Percentiles rank a stretch among this genome's conserved stretches.
phyloP scores from a whole-genome alignment of 2,797 vertebrate species.

The Melanogrammus aeglefinus region DNA sequence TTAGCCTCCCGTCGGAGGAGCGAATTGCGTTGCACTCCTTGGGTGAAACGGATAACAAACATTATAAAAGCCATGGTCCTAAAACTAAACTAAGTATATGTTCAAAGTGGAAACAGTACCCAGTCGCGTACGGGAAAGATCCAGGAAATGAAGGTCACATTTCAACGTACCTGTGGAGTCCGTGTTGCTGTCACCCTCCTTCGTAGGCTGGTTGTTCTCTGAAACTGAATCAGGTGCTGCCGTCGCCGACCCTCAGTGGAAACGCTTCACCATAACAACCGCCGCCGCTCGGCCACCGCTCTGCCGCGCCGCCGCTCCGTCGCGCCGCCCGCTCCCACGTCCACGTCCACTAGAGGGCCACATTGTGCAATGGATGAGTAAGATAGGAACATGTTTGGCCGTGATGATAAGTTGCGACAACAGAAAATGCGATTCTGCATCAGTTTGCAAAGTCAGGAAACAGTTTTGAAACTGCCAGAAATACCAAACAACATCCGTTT shows the following conservation, averaged over 20 bases:
- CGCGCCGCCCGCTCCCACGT: neutral
- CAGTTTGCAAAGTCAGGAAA: no score
- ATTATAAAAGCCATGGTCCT: no score
- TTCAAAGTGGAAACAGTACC: no score
- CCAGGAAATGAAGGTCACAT: neutral
- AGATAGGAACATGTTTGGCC: no score
- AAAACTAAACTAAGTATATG: no score
- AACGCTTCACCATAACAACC: constrained; percentile 79
- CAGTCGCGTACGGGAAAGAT: neutral
- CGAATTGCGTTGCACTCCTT: no score
- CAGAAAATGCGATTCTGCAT: no score
- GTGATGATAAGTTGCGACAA: no score
- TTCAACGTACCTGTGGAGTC: constrained; percentile 47
- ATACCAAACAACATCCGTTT: no score
- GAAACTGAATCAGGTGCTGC: constrained; percentile 55
- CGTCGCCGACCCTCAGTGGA: constrained; percentile 47
- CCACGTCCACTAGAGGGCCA: constrained; percentile 52
- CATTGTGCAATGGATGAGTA: constrained; percentile 12
- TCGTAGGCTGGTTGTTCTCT: constrained; percentile 20
- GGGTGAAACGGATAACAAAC: no score
- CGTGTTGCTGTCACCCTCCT: constrained; percentile 4
- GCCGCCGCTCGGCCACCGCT: constrained; percentile 21
- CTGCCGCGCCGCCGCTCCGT: neutral
- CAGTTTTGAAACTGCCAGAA: no score
- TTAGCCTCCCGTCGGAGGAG: no score